phyloP scores from a whole-genome alignment of 2,888 invertebrate genomes.

The Oscheius sp. region DNA sequence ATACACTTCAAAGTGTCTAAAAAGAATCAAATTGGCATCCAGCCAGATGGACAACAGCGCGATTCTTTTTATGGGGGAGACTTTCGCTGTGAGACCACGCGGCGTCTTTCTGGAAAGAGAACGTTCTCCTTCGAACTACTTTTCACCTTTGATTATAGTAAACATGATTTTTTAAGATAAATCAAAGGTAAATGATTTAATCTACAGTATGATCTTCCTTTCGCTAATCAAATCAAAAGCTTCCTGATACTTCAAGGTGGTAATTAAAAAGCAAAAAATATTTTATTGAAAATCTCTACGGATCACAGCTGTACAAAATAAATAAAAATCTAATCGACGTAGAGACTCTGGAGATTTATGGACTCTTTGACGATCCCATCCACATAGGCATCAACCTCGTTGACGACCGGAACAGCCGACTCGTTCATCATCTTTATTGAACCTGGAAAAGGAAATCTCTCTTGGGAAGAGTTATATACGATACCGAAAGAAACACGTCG shows the following conservation, averaged over 20 bases:
- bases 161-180: background rate
- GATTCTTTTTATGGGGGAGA: background rate
- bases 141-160: too few species aligned
- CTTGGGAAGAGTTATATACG: background rate
- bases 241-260: background rate
- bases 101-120: too few species aligned
- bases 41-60: background rate
- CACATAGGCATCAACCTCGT: slow-evolving; percentile 27
- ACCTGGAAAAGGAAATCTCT: slow-evolving; percentile 31
- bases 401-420: slow-evolving; percentile 24
- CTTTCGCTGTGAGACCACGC: background rate
- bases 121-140: background rate
- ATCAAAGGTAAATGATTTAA: background rate
- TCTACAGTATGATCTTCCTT: too few species aligned
- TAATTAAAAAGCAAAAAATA: background rate
- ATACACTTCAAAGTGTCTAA: background rate
- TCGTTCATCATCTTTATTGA: slow-evolving; percentile 52
- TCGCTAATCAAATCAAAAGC: background rate
- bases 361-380: slow-evolving; percentile 27
- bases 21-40: background rate
- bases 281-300: background rate
- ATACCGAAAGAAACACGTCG: slow-evolving; percentile 48
- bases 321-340: slow-evolving; percentile 14
- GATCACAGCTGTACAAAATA: too few species aligned
- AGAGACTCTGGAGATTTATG: slow-evolving; percentile 24